phyloP scores from a whole-genome alignment of 2,888 invertebrate species.

The Campoplex nolae region DNA sequence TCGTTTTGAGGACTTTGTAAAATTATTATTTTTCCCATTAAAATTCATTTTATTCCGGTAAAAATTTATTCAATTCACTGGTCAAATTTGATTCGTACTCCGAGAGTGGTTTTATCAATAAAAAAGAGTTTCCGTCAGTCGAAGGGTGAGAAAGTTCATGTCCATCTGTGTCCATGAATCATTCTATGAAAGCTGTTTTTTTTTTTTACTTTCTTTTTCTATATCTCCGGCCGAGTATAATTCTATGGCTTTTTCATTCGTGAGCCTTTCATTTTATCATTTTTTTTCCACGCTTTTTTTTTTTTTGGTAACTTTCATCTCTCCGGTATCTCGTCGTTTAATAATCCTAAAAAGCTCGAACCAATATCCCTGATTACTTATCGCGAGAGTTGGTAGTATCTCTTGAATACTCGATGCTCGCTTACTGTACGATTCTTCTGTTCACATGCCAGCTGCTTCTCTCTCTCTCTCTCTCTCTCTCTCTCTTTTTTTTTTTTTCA shows the following conservation, averaged over 20 bases:
- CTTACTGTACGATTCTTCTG: neutral
- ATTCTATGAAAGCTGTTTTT: neutral
- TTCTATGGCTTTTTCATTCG: slow-evolving; percentile 9
- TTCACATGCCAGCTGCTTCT: neutral
- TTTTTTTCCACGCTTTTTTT: slow-evolving; percentile 1
- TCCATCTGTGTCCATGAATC: neutral
- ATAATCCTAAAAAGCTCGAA: slow-evolving; percentile 57
- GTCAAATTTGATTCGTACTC: neutral
- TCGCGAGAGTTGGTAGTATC: slow-evolving; percentile 12
- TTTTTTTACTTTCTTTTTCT: neutral
- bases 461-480: neutral
- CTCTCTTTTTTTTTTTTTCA: neutral
- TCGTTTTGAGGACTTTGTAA: neutral
- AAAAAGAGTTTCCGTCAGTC: neutral
- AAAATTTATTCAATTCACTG: neutral
- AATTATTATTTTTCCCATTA: neutral
- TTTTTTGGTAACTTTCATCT: slow-evolving; percentile 10
- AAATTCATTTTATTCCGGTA: neutral
- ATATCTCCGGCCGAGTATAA: neutral
- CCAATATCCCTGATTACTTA: slow-evolving; percentile 67
- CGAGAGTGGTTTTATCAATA: neutral
- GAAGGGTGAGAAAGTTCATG: neutral
- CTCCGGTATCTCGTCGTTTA: slow-evolving; percentile 45
- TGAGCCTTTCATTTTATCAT: neutral
- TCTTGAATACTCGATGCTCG: slow-evolving; percentile 36